Base-by-base conservation (phyloP, 1,140 invertebrate genomes). In the Ectropis grisescens region DNA sequence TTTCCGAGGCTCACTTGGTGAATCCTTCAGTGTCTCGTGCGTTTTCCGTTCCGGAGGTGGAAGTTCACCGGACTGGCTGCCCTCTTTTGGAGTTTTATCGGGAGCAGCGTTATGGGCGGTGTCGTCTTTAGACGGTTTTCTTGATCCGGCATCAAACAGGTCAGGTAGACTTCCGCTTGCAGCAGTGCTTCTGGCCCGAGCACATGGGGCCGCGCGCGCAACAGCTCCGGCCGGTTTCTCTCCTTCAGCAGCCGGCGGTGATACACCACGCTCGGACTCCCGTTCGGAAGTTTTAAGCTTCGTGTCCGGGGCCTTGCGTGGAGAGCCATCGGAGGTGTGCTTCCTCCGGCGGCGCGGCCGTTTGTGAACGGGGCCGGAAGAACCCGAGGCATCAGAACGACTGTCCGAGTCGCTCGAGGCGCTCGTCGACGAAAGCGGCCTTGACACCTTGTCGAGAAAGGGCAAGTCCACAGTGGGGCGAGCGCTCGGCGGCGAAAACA, bases 261-360 rank as follows among this genome's bases (percentile, higher is more conserved):
- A 84, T 86, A 87, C 84, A 86, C 89, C 84, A 82, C 83, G 85
- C 86, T 88, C 88, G 87, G 87, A 87, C 86, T 86, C 85, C 87
- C 87, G 87, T 85, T 91, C 89, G 88, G 89, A 90, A 90, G 89
- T 90, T 91, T 91, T 91, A 89, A 90, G 89, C 89, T 91, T 91
- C 89, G 90, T 91, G 81, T 91, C 89, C 70, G 88, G 88, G 85
- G 88, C 85, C 85, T 87, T 89, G 62, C 84, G 85, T 71, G 86
- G 82, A 57, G 64, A 64, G 10, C 41, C 46, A 62, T 84, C 84
- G 38, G 66, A 67, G 45, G 70, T 75, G 41, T 48, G 62, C 58
- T 69, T 71, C 41, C 78, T 44, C 15, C 76, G 67, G 45, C 70
- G 56, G 3, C 67, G 51, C n/a, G 71, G 67, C 31, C 72, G 51